Conservation (phyloP, 2,888 invertebrate species). For the Tetropium fuscum region DNA sequence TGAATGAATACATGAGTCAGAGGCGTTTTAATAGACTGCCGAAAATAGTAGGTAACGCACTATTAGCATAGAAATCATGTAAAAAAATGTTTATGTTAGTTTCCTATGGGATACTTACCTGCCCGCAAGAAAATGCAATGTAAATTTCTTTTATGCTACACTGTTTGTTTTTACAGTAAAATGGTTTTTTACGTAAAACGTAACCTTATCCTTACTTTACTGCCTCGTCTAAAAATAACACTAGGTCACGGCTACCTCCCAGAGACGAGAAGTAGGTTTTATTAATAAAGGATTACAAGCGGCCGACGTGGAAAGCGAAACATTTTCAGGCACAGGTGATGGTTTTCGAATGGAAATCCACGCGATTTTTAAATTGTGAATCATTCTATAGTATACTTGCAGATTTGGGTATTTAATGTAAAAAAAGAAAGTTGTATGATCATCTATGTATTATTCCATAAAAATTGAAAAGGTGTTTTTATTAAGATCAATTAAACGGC, state of each 20-base stretch:
- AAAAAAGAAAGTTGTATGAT: no score
- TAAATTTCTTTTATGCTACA: slow-evolving; percentile 21
- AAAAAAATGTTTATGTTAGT: slow-evolving; percentile 19
- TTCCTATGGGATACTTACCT: slow-evolving; percentile 13
- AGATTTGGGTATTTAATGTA: no score
- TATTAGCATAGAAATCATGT: slow-evolving; percentile 17
- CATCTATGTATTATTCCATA: no score
- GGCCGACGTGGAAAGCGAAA: no score
- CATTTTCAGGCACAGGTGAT: no score
- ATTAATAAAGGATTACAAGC: no score
- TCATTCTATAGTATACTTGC: no score
- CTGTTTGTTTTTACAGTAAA: slow-evolving; percentile 18
- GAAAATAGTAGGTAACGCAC: slow-evolving; percentile 5
- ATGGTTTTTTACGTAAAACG: slow-evolving; percentile 8
- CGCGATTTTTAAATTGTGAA: no score
- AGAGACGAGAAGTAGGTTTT: neutral
- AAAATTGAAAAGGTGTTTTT: no score
- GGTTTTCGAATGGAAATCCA: no score
- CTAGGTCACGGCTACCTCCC: slow-evolving; percentile 17
- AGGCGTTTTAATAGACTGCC: slow-evolving; percentile 1
- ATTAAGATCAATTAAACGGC: no score
- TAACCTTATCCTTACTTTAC: slow-evolving; percentile 12
- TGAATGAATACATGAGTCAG: slow-evolving; percentile 10
- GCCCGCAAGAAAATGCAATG: slow-evolving; percentile 12
- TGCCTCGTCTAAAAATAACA: slow-evolving; percentile 13